Evolutionary conservation across 2,113 vertebrate species (phyloP).

Genomic region (Psittacus erithacus): DNA sequence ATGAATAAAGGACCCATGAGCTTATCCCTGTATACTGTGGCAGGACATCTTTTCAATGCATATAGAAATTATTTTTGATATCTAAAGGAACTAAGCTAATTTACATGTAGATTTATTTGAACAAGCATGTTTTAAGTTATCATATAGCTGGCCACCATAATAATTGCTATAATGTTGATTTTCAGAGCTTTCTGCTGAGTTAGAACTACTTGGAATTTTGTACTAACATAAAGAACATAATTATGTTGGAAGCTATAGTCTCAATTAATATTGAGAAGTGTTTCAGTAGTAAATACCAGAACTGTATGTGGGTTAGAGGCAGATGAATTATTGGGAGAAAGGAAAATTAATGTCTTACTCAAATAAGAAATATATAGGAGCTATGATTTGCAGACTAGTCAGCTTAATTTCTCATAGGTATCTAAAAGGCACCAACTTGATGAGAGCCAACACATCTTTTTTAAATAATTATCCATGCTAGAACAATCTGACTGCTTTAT

Average conservation of each 20-base stretch:
- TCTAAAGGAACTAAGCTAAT: not conserved
- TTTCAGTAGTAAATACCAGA: conserved; percentile 22
- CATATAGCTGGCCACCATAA: not conserved
- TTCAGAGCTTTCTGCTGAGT: not conserved
- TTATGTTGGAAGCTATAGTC: not conserved
- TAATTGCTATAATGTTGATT: not conserved
- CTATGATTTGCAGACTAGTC: not conserved
- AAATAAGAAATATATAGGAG: not conserved
- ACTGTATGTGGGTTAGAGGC: not conserved
- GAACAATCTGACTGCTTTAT: not conserved
- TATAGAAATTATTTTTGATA: not conserved
- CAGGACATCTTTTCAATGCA: not conserved
- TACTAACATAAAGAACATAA: not conserved
- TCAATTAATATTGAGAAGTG: not conserved
- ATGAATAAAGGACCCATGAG: not conserved
- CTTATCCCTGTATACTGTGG: not conserved
- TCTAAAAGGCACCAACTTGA: not conserved
- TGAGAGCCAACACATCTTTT: not conserved
- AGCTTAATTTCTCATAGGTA: not conserved
- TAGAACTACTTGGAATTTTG: not conserved
- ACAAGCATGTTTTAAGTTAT: not conserved
- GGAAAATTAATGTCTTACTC: not conserved
- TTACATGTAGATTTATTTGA: not conserved
- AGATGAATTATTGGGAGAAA: not conserved
- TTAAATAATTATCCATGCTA: not conserved